phyloP scores from a whole-genome alignment of 2,113 vertebrate genomes.

The Patagioenas fasciata region DNA sequence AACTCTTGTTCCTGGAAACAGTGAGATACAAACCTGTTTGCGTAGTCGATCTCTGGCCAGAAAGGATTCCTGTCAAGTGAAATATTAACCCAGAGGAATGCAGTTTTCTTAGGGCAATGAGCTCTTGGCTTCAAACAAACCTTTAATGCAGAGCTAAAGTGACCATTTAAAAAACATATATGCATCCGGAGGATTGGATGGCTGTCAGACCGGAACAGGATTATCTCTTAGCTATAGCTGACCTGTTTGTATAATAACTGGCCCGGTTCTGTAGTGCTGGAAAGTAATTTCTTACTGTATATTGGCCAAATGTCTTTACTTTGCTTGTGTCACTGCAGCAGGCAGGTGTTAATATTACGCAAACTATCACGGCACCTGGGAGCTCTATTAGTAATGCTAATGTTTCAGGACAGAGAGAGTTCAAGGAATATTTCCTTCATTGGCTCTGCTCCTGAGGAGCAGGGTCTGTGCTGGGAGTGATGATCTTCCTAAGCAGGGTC shows the following conservation, averaged over 20 bases:
- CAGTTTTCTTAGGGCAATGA: conserved; percentile 29
- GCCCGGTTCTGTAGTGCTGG: neutral
- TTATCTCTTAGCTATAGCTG: neutral
- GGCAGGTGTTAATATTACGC: neutral
- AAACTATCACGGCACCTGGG: neutral
- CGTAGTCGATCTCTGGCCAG: conserved; percentile 29
- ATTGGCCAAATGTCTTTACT: neutral
- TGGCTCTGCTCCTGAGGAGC: neutral
- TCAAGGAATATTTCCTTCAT: neutral
- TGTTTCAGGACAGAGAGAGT: neutral
- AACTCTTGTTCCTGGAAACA: conserved; percentile 29
- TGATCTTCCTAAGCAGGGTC: neutral
- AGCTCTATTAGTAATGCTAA: neutral
- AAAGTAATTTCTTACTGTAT: neutral
- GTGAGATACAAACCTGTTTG: conserved; percentile 56
- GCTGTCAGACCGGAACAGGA: neutral
- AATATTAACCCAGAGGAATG: conserved; percentile 67
- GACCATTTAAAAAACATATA: conserved; percentile 49
- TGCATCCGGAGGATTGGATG: neutral
- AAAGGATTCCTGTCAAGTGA: conserved; percentile 61
- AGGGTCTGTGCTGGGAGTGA: neutral
- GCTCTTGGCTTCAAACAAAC: conserved; percentile 21
- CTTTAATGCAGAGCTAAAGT: conserved; percentile 29
- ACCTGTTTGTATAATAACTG: neutral
- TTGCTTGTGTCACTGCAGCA: neutral